Percentiles rank a stretch among this genome's conserved stretches.
These are phyloP conservation scores for Pseudochromis fuscus DNA, from an alignment of 2,797 vertebrate species.

Conservation along the genomic window DNA sequence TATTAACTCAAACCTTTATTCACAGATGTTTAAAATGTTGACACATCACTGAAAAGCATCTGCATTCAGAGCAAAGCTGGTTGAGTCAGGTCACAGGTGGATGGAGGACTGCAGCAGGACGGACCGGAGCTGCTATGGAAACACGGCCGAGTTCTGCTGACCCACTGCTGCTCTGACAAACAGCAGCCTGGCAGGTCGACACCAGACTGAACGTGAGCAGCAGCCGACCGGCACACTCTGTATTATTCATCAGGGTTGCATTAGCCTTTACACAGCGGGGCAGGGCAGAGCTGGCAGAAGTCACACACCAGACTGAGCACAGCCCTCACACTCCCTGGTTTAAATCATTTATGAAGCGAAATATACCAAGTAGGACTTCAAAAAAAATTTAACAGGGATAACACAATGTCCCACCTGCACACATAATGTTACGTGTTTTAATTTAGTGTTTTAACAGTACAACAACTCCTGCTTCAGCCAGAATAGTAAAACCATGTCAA, in stretches of 20 bases:
- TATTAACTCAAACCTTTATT: too few species aligned
- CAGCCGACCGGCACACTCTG: slow-evolving; percentile 59
- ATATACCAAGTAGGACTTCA: slow-evolving; percentile 35
- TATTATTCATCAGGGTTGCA: slow-evolving; percentile 82
- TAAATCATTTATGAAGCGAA: slow-evolving; percentile 74
- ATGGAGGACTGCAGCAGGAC: slow-evolving; percentile 4
- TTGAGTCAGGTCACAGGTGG: slow-evolving; percentile 28
- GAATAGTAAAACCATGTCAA: slow-evolving; percentile 11
- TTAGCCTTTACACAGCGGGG: slow-evolving; percentile 66
- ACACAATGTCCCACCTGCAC: slow-evolving; percentile 10
- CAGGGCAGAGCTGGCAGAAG: slow-evolving; percentile 52
- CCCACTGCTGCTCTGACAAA: slow-evolving; percentile 55
- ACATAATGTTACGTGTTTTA: slow-evolving; percentile 8
- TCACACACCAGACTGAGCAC: slow-evolving; percentile 57
- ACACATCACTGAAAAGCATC: not conserved
- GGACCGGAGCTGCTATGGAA: slow-evolving; percentile 21
- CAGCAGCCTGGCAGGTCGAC: slow-evolving; percentile 43
- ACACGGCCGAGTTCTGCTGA: slow-evolving; percentile 59
- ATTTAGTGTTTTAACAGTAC: not conserved
- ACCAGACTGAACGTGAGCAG: slow-evolving; percentile 61
- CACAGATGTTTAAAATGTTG: not conserved
- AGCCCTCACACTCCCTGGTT: slow-evolving; percentile 36
- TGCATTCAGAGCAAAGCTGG: not conserved
- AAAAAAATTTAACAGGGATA: slow-evolving; percentile 31
- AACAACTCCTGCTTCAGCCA: not conserved